Evolutionary conservation across 2,113 vertebrate genomes (phyloP).

Genomic region (Eonycteris spelaea): DNA sequence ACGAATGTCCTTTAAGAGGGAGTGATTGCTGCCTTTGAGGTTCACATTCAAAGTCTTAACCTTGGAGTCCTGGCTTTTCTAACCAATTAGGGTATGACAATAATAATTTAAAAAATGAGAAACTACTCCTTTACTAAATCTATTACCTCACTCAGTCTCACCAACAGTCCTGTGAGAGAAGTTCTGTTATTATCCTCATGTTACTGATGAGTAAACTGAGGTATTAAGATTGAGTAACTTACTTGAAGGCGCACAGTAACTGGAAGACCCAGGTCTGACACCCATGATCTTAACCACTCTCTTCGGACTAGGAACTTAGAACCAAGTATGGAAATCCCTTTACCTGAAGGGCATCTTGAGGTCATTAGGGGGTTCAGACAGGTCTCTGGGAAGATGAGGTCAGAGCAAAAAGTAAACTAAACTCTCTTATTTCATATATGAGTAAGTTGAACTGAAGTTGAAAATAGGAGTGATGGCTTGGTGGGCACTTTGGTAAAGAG

Average conservation of each 20-base stretch:
- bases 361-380: not conserved
- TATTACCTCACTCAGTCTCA: not conserved
- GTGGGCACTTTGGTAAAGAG: no score
- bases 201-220: not conserved
- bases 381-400: not conserved
- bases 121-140: not conserved
- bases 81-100: not conserved
- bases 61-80: not conserved
- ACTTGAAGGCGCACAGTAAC: not conserved
- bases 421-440: not conserved
- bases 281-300: not conserved
- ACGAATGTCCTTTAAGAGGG: not conserved
- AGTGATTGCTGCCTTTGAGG: not conserved
- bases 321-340: not conserved
- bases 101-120: not conserved
- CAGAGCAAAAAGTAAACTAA: not conserved
- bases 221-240: not conserved
- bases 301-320: not conserved
- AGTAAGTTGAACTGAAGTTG: not conserved
- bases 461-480: not conserved
- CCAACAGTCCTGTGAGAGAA: not conserved
- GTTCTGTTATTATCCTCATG: not conserved
- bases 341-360: not conserved
- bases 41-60: not conserved
- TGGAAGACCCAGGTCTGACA: not conserved